A percentile compares a stretch with the other conserved stretches of the same genome.
Evolutionary conservation across 2,797 vertebrate species (phyloP).

Genomic region (Gastrophryne carolinensis): DNA sequence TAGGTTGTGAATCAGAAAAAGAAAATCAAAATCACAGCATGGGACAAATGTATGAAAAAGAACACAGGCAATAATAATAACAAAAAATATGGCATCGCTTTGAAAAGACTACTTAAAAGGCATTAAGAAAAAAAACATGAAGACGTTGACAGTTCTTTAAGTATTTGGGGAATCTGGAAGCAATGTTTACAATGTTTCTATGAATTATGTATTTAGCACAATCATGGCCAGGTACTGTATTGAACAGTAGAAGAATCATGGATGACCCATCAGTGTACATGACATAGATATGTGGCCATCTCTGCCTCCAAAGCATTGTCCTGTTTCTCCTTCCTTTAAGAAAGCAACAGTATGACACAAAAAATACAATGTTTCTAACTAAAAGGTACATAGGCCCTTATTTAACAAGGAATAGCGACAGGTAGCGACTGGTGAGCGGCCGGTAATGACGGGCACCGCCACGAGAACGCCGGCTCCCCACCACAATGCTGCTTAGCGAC

Average conservation of each 20-base stretch:
- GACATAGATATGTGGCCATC: background rate
- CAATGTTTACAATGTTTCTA: background rate
- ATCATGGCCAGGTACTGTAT: background rate
- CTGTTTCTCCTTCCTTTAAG: too few relatives aligned
- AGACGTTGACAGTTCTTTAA: slow-evolving; percentile 13
- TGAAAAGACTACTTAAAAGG: slow-evolving; percentile 39
- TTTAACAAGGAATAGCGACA: too few relatives aligned
- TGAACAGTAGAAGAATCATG: background rate
- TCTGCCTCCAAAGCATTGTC: too few relatives aligned
- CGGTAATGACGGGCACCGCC: too few relatives aligned
- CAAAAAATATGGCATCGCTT: slow-evolving; percentile 35
- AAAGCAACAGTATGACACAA: too few relatives aligned
- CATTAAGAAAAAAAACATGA: slow-evolving; percentile 31
- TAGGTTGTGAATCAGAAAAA: slow-evolving; percentile 51
- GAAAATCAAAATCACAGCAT: slow-evolving; percentile 68
- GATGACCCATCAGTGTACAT: background rate
- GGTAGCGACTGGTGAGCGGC: too few relatives aligned
- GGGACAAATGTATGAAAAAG: slow-evolving; percentile 61
- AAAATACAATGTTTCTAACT: too few relatives aligned
- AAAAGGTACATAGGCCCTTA: too few relatives aligned
- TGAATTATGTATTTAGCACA: slow-evolving; percentile 18
- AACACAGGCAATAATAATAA: slow-evolving; percentile 55
- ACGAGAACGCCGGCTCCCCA: too few relatives aligned
- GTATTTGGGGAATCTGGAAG: slow-evolving; percentile 9
- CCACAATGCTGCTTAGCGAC: too few relatives aligned